Percentiles rank a stretch among this genome's conserved stretches.
Conservation (phyloP, 2,113 vertebrate species). For the Gnathonemus echidnorhynchus region DNA sequence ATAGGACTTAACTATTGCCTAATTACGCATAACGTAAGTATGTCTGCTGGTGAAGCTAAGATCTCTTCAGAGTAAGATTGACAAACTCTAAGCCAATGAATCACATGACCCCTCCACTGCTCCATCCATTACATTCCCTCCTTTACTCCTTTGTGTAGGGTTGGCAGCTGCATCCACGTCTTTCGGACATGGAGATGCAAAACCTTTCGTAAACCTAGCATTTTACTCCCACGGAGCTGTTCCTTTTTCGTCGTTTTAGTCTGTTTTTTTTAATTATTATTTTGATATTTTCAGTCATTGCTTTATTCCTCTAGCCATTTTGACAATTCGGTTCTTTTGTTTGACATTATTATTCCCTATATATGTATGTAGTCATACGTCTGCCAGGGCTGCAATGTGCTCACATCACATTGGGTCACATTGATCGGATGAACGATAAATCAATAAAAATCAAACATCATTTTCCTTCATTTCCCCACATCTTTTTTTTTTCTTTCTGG, state of each 20-base stretch:
- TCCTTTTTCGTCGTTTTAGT: conserved; percentile 14
- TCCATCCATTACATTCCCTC: conserved; percentile 43
- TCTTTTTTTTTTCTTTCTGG: conserved; percentile 16
- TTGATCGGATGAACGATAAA: conserved; percentile 56
- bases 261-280: conserved; percentile 35
- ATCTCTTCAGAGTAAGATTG: conserved; percentile 14
- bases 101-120: background rate
- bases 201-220: conserved; percentile 33
- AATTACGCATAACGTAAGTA: conserved; percentile 45
- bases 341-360: conserved; percentile 44
- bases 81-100: background rate
- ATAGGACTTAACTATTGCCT: conserved; percentile 47
- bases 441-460: conserved; percentile 35
- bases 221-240: conserved; percentile 5
- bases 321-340: background rate
- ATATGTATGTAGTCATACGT: conserved; percentile 55
- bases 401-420: conserved; percentile 66
- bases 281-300: conserved; percentile 45
- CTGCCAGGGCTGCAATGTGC: conserved; percentile 79
- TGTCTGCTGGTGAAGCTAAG: conserved; percentile 59
- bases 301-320: conserved; percentile 37
- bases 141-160: conserved; percentile 45
- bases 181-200: conserved; percentile 60
- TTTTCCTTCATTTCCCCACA: conserved; percentile 61
- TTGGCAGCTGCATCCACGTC: conserved; percentile 62